Evolutionary conservation across 1,140 invertebrate genomes (phyloP), one percentile per base, ranked within the genome.

Genomic region (Solen grandis): DNA sequence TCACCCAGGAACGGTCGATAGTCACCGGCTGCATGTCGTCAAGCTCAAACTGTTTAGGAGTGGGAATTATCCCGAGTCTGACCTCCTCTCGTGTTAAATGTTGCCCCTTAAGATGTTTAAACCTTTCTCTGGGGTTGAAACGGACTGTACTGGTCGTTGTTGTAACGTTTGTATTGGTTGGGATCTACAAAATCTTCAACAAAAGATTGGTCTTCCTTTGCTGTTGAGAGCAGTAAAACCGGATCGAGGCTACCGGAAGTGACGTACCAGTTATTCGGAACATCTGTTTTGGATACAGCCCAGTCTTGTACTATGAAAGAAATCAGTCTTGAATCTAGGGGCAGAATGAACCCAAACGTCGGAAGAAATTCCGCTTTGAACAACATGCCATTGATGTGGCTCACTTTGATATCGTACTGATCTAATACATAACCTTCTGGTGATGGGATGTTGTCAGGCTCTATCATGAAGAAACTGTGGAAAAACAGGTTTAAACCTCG

Each of bases 201-300:
- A 73, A 87, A 90, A 5, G 54, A 52, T 22, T 89, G 38, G 10
- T 54, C 57, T 36, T 88, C 85, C 0, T 80, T 80, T 0, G 54
- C 70, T 8, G 88, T 88, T 59, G 73, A 76, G 4, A 36, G 33
- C 5, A 90, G 66, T 14, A 78, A 63, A 8, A 60, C 74, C 0
- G 85, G 46, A 0, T 66, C 74, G 54, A 88, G 81, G 2, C 85
- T 86, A 2, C 85, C 77, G 0, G 84, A 82, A 1, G 73, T 60
- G 10, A 90, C 75, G 46, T 86, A 90, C 87, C 86, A 88, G 35
- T 90, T 90, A 0, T 88, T 88, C 75, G 89, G 86, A 22, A 80
- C 78, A 33, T 91, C 90, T n/a, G 87, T 88, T 2, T 68, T 82
- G 0, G 88, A 87, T 1, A 87, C 87, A 16, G 82, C 84, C 86